These are phyloP conservation scores for Lipophrys pholis DNA, from an alignment of 2,113 vertebrate genomes.

Conservation along the genomic window DNA sequence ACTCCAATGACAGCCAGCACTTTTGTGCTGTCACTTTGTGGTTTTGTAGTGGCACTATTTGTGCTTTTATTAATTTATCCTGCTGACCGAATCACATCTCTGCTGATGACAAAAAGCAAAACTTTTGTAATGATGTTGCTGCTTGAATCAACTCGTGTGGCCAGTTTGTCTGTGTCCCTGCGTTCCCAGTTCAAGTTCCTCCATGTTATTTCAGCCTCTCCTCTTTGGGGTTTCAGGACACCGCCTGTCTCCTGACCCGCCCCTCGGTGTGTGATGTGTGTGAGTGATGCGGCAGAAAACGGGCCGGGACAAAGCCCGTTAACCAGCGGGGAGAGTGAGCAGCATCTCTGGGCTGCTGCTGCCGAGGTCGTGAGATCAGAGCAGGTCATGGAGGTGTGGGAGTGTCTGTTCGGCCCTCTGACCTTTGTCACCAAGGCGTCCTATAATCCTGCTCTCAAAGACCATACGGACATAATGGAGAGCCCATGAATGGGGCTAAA, in stretches of 20 bases:
- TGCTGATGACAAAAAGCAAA: too few species aligned
- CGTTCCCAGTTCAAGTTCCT: too few species aligned
- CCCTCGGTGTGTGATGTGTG: conserved; percentile 26
- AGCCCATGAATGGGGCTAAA: conserved; percentile 78
- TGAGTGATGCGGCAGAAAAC: conserved; percentile 72
- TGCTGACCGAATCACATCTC: too few species aligned
- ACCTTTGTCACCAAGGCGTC: conserved; percentile 80
- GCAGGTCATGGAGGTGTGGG: conserved; percentile 75
- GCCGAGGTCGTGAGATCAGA: conserved; percentile 81
- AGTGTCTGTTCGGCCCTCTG: conserved; percentile 77
- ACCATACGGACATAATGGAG: conserved; percentile 76
- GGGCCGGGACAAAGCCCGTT: conserved; percentile 72
- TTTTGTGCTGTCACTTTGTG: too few species aligned
- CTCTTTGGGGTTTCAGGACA: background rate
- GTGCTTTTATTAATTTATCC: too few species aligned
- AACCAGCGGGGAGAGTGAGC: conserved; percentile 56
- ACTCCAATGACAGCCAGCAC: too few species aligned
- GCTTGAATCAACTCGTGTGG: too few species aligned
- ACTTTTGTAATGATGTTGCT: too few species aligned
- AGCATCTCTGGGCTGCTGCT: conserved; percentile 50
- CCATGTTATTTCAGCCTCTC: too few species aligned
- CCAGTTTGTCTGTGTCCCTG: too few species aligned
- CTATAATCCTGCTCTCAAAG: conserved; percentile 80
- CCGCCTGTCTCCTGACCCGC: conserved; percentile 7
- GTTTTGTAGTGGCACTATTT: too few species aligned